Percentiles rank a stretch among this genome's conserved stretches.
phyloP scores from a whole-genome alignment of 1,140 invertebrate genomes.

The Papilio machaon region DNA sequence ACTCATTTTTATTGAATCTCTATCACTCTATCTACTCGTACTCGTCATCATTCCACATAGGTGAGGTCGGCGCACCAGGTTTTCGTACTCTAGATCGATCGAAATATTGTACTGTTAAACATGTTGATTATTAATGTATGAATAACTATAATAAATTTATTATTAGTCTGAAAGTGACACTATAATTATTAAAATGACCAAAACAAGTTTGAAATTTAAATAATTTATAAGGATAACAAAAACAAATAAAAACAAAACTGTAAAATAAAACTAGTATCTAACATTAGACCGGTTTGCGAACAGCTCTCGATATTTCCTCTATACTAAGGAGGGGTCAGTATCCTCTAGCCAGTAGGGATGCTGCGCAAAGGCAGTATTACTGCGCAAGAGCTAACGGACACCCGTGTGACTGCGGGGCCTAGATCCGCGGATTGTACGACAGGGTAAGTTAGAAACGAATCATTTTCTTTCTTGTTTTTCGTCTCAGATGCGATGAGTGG shows the following conservation, averaged over 20 bases:
- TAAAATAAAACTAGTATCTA: conserved; percentile 26
- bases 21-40: background rate
- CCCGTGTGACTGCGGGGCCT: conserved; percentile 40
- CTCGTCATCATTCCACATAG: background rate
- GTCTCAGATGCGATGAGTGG: background rate
- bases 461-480: background rate
- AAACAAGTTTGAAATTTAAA: background rate
- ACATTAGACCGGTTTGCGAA: conserved; percentile 28
- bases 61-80: no score
- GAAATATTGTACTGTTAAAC: no score
- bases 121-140: background rate
- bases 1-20: background rate
- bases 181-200: conserved; percentile 7
- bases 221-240: conserved; percentile 2
- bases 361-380: conserved; percentile 51
- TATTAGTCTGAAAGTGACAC: background rate
- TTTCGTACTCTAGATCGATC: no score
- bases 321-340: conserved; percentile 47
- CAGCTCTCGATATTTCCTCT: conserved; percentile 41
- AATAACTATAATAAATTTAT: conserved; percentile 10
- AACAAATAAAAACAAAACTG: conserved; percentile 6
- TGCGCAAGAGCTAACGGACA: conserved; percentile 48
- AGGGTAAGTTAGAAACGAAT: conserved; percentile 17
- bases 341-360: conserved; percentile 56
- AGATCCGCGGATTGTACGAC: background rate